phyloP scores from a whole-genome alignment of 2,113 vertebrate species.

The Trogon surrucura region DNA sequence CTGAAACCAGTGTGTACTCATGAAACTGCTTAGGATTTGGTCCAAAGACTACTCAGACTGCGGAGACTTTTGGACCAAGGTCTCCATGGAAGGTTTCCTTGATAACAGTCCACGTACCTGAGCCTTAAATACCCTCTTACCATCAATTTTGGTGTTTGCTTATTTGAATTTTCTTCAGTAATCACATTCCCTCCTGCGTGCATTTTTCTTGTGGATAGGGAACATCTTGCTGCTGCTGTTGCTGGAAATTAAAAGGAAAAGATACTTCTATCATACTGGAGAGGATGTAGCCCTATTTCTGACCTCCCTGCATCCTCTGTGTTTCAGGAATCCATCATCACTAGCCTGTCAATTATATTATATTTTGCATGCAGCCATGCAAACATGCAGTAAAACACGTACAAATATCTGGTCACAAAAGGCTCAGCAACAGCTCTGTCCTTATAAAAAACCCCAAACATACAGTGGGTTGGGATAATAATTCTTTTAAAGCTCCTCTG shows the following conservation, averaged over 20 bases:
- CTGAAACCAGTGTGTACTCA: neutral
- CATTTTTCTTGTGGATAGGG: too few species aligned
- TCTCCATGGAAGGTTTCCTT: neutral
- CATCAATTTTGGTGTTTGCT: neutral
- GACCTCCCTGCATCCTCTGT: neutral
- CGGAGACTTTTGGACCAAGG: neutral
- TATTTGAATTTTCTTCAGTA: neutral
- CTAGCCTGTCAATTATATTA: slow-evolving; percentile 15
- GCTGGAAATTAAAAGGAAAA: neutral
- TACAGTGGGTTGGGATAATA: neutral
- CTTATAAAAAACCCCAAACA: slow-evolving; percentile 36
- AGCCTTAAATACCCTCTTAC: neutral
- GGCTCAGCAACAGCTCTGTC: slow-evolving; percentile 19
- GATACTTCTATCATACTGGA: neutral
- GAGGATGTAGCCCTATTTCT: neutral
- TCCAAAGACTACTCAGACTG: neutral
- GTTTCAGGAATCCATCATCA: neutral
- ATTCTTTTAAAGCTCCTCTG: slow-evolving; percentile 39
- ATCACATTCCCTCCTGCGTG: neutral
- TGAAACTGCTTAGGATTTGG: neutral
- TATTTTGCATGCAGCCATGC: neutral
- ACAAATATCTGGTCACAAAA: slow-evolving; percentile 47
- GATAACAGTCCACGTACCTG: neutral
- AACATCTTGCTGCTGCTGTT: neutral
- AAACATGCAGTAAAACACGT: neutral